A percentile compares a stretch with the other conserved stretches of the same genome.
These are phyloP conservation scores for Cordilura impudica DNA, from an alignment of 2,888 invertebrate genomes.

Conservation along the genomic window DNA sequence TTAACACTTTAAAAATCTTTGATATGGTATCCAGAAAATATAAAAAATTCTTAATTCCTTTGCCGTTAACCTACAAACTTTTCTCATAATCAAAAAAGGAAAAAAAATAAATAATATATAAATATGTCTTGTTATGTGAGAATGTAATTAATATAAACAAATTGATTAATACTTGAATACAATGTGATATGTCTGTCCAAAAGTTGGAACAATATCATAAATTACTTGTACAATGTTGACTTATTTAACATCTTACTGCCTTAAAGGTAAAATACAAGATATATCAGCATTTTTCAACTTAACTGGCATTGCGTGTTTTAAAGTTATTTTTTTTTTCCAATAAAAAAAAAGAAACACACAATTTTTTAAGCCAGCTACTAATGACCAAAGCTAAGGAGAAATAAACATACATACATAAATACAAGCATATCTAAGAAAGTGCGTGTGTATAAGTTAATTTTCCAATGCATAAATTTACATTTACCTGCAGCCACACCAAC, in stretches of 20 bases:
- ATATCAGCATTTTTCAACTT: background rate
- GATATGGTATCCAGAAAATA: no score
- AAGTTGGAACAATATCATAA: background rate
- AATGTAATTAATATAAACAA: no score
- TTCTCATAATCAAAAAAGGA: no score
- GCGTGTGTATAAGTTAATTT: constrained; percentile 7
- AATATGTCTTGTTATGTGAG: no score
- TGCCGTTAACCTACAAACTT: no score
- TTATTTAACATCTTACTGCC: background rate
- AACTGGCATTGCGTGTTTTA: background rate
- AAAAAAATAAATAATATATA: no score
- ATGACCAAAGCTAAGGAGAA: background rate
- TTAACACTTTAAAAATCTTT: no score
- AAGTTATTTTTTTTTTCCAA: background rate
- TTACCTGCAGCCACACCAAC: background rate
- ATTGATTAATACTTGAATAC: no score
- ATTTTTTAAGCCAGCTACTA: background rate
- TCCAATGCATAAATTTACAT: constrained; percentile 21
- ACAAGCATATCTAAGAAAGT: background rate
- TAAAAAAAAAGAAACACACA: background rate
- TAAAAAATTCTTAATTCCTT: no score
- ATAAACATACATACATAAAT: background rate
- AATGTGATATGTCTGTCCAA: no score
- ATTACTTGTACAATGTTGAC: background rate
- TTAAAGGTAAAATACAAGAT: background rate